These are phyloP conservation scores for Ormyrus pomaceus DNA, from an alignment of 2,888 invertebrate genomes.

Conservation along the genomic window DNA sequence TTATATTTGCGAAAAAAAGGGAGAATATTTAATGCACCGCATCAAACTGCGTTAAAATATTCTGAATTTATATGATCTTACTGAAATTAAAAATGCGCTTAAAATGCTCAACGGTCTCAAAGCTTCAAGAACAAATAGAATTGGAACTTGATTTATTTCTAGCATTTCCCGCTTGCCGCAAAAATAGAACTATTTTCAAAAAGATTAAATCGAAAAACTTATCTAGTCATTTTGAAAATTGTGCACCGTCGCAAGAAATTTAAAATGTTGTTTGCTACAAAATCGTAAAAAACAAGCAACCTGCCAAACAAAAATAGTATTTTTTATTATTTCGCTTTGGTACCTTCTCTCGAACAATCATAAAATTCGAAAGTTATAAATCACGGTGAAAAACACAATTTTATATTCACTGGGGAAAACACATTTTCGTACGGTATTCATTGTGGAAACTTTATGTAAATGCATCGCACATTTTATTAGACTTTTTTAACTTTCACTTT, in stretches of 20 bases:
- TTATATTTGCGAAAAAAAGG: too few relatives aligned
- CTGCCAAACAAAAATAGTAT: neutral
- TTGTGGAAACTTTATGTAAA: neutral
- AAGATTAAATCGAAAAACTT: too few relatives aligned
- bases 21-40: too few relatives aligned
- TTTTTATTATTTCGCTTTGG: conserved; percentile 1
- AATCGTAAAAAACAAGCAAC: neutral
- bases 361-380: conserved; percentile 21
- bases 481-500: neutral
- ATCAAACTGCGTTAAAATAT: too few relatives aligned
- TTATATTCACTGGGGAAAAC: neutral
- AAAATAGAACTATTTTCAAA: too few relatives aligned
- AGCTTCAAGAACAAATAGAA: too few relatives aligned
- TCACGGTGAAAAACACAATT: neutral
- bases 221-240: too few relatives aligned
- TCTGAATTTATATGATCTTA: too few relatives aligned
- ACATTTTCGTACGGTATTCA: neutral
- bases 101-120: too few relatives aligned
- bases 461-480: neutral
- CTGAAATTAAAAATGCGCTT: too few relatives aligned
- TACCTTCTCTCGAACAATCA: neutral
- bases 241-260: neutral
- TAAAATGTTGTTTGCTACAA: neutral
- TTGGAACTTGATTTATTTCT: too few relatives aligned
- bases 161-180: too few relatives aligned